A percentile compares a stretch with the other conserved stretches of the same genome.
Conservation (phyloP, 2,888 invertebrate species). For the Podotricha telesiphe region DNA sequence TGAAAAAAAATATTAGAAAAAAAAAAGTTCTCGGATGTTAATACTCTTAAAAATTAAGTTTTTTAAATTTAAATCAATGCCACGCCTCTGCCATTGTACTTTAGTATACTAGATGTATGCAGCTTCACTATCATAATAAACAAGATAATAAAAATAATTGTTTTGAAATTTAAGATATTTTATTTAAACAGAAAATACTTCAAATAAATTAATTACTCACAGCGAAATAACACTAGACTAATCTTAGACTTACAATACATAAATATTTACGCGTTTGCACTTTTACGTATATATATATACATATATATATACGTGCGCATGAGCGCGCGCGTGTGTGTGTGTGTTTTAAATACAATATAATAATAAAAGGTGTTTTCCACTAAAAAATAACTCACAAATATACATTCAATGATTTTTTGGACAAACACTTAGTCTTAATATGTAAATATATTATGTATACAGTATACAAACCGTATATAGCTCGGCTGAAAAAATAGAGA, state of each 20-base stretch:
- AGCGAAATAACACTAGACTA: not conserved
- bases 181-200: constrained; percentile 43
- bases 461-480: no score
- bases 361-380: no score
- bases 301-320: not conserved
- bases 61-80: constrained; percentile 52
- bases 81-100: constrained; percentile 67
- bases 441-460: not conserved
- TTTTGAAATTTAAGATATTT: constrained; percentile 66
- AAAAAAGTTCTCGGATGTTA: constrained; percentile 33
- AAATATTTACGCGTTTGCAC: no score
- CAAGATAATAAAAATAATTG: constrained; percentile 80
- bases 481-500: no score
- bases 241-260: not conserved
- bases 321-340: no score
- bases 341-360: no score
- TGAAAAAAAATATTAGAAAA: constrained; percentile 15
- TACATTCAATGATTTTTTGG: not conserved
- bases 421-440: constrained; percentile 1
- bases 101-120: constrained; percentile 75
- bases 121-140: constrained; percentile 78
- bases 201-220: constrained; percentile 9
- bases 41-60: constrained; percentile 30
- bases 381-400: no score
- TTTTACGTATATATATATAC: not conserved